Conservation (phyloP, 30 jellyfish, hydroid and myxozoan species). For the Phacellophora camtschatica region DNA sequence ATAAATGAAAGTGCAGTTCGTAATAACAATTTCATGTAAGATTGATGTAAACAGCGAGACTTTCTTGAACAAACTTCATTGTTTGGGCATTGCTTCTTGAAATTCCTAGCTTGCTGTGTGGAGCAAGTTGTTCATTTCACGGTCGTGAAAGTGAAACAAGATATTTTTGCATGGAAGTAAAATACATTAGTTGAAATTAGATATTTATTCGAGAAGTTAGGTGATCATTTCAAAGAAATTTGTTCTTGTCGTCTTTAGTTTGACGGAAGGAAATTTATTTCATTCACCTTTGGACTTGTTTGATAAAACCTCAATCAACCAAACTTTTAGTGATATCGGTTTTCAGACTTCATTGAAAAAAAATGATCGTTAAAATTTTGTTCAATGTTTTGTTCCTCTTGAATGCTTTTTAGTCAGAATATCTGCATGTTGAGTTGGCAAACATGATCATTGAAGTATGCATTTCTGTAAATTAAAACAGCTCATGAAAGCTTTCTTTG, state of each 20-base stretch:
- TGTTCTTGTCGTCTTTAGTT: too few relatives aligned
- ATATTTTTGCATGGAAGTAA: not conserved
- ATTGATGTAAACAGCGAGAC: not conserved
- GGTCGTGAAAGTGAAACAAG: not conserved
- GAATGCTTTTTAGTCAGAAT: too few relatives aligned
- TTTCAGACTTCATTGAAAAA: too few relatives aligned
- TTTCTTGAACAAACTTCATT: not conserved
- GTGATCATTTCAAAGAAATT: not conserved
- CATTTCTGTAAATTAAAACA: too few relatives aligned
- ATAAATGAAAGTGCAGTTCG: not conserved
- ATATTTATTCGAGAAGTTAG: not conserved
- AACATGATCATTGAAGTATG: too few relatives aligned
- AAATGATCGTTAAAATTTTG: too few relatives aligned
- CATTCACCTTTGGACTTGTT: too few relatives aligned
- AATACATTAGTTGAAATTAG: not conserved
- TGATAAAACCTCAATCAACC: too few relatives aligned
- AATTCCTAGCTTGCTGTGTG: not conserved
- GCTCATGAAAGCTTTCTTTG: slow-evolving; percentile 51
- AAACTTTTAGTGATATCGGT: too few relatives aligned
- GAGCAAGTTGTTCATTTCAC: not conserved
- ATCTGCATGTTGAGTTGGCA: not conserved
- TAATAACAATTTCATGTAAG: not conserved
- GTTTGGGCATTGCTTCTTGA: not conserved
- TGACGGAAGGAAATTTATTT: not conserved
- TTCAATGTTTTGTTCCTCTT: too few relatives aligned